Evolutionary conservation across 2,113 vertebrate species (phyloP).

Genomic region (Dicaeum eximium): DNA sequence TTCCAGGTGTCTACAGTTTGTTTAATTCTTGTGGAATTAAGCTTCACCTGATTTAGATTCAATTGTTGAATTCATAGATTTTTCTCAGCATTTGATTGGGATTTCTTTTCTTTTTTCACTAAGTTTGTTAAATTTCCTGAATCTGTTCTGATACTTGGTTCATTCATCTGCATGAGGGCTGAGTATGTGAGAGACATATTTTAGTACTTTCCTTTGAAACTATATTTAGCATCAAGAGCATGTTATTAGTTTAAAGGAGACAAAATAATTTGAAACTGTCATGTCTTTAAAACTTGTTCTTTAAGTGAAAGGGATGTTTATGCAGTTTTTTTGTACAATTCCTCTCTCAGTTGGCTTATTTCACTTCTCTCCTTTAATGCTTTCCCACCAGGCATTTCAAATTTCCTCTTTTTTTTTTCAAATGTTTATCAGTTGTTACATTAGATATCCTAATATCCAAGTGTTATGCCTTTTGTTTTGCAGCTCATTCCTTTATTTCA

Average conservation of each 20-base stretch:
- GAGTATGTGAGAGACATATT: not conserved
- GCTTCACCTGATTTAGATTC: not conserved
- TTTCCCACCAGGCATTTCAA: conserved; percentile 55
- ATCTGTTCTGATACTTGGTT: not conserved
- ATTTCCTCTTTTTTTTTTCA: not conserved
- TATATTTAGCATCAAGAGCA: not conserved
- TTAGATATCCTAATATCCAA: conserved; percentile 10
- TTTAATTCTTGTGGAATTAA: not conserved
- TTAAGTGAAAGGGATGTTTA: not conserved
- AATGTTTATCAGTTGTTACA: not conserved
- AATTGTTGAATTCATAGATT: not conserved
- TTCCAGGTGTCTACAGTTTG: not conserved
- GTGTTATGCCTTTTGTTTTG: conserved; percentile 31
- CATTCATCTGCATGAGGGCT: not conserved
- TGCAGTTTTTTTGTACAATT: not conserved
- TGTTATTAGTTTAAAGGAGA: not conserved
- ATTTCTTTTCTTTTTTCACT: not conserved
- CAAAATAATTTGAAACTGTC: not conserved
- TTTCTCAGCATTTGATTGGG: not conserved
- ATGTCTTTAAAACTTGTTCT: not conserved
- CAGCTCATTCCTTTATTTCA: conserved; percentile 19
- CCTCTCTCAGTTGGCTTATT: conserved; percentile 43
- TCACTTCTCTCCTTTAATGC: conserved; percentile 78
- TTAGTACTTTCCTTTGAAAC: not conserved
- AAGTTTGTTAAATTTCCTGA: not conserved